Base-by-base conservation (phyloP, 2,797 vertebrate genomes). In the Smutsia gigantea region DNA sequence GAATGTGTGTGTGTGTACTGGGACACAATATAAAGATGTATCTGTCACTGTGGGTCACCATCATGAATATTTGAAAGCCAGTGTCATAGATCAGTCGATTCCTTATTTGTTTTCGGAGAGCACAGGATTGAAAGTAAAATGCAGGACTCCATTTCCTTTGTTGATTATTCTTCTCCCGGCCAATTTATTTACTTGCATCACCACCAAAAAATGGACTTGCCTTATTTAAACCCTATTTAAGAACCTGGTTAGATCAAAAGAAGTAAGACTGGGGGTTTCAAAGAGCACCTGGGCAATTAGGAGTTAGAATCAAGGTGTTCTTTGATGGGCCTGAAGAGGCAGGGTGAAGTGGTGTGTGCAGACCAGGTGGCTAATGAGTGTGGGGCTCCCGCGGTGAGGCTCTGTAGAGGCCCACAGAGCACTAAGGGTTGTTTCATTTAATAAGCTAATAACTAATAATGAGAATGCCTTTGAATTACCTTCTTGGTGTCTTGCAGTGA, bases 31-130 rank as follows among this genome's bases (percentile, higher is more conserved):
- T 51, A 81, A 72, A 84, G 59, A 92, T 78, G 0, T 37, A 14
- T 72, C 42, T 95, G 61, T 94, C 71, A 66, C 31, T 82, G 12
- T 51, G 34, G 23, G 13, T 39, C 68, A 72, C 4, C 17, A 66
- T 46, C 23, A 1, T 87, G 74, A 86, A 39, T 81, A 77, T 61
- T 69, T 85, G 21, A 92, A 85, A 95, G 61, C 39, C 31, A 71
- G 10, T 27, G n/a, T 75, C 72, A 82, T 12, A 57, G 49, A 77
- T 90, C 25, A 77, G 21, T 95, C 87, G 93, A 86, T 63, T 89
- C n/a, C 31, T 92, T 87, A 21, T 82, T 91, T 93, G 39, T 84
- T 91, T 95, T 72, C 72, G 93, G 61, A 88, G 66, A 95, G 31
- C 15, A 0, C 31, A 9, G 51, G n/a, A 57, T 78, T 92, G 34